A percentile compares a stretch with the other conserved stretches of the same genome.
phyloP scores from a whole-genome alignment of 2,797 vertebrate species.

The Todus mexicanus region DNA sequence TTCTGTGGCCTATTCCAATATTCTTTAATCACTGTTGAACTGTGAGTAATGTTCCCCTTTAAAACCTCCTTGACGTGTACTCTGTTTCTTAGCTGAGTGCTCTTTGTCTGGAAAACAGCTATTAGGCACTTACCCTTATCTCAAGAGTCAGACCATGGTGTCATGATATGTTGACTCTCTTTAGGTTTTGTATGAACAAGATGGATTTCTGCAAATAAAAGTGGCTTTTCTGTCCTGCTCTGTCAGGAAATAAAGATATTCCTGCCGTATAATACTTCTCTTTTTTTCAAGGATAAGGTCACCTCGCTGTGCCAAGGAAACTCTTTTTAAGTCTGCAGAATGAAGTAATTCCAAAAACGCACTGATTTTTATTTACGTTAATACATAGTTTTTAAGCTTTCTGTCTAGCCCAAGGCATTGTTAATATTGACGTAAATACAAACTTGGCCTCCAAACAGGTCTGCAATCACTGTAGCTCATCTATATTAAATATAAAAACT shows the following conservation, averaged over 20 bases:
- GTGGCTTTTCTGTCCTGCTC: not conserved
- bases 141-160: not conserved
- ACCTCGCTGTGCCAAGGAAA: not conserved
- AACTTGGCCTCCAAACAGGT: not conserved
- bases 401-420: not conserved
- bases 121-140: not conserved
- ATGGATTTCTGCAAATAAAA: not conserved
- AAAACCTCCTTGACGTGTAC: not conserved
- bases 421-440: not conserved
- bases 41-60: not conserved
- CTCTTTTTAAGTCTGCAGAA: slow-evolving; percentile 2
- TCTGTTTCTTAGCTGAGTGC: not conserved
- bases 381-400: slow-evolving; percentile 5
- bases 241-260: slow-evolving; percentile 9
- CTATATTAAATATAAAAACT: not conserved
- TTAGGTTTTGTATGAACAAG: not conserved
- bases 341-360: not conserved
- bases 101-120: not conserved
- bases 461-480: not conserved
- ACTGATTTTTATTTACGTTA: slow-evolving; percentile 11
- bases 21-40: not conserved
- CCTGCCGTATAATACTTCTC: not conserved
- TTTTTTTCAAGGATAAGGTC: not conserved
- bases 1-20: not conserved
- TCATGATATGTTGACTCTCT: not conserved